phyloP scores from a whole-genome alignment of 1,140 invertebrate genomes.

The Holcopasites calliopsidis region DNA sequence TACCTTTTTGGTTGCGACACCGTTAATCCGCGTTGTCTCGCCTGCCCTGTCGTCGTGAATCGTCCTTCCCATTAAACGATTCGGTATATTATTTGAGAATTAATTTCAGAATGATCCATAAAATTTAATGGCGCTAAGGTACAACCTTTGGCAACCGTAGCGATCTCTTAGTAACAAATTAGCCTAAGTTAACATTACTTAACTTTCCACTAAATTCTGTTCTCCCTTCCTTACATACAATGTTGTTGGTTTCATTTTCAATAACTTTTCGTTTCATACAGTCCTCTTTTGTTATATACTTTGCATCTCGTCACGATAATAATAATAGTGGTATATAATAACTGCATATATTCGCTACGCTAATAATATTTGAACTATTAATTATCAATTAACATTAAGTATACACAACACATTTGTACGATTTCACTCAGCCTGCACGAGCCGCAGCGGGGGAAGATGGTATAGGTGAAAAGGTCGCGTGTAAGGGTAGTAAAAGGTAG shows the following conservation, averaged over 20 bases:
- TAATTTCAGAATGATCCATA: conserved; percentile 49
- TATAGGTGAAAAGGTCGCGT: conserved; percentile 40
- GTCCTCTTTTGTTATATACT: conserved; percentile 47
- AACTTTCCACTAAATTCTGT: conserved; percentile 62
- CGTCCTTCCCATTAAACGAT: conserved; percentile 10
- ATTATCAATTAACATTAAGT: conserved; percentile 78
- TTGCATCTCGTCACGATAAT: conserved; percentile 60
- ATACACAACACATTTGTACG: conserved; percentile 80
- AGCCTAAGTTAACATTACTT: conserved; percentile 64
- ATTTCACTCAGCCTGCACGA: conserved; percentile 74
- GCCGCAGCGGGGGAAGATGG: conserved; percentile 64
- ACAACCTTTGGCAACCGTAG: conserved; percentile 53
- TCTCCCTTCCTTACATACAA: conserved; percentile 56
- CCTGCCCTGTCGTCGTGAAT: conserved; percentile 6
- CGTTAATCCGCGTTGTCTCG: conserved; percentile 43
- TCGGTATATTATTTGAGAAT: conserved; percentile 19
- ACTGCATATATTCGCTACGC: conserved; percentile 64
- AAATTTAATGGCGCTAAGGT: conserved; percentile 55
- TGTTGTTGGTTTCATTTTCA: conserved; percentile 16
- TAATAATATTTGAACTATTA: conserved; percentile 75
- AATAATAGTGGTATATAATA: conserved; percentile 60
- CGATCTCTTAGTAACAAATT: conserved; percentile 62
- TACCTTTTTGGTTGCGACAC: conserved; percentile 72
- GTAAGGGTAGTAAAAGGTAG: conserved; percentile 1
- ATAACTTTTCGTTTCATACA: conserved; percentile 50